Evolutionary conservation across 2,113 vertebrate genomes (phyloP).

Genomic region (Zingel zingel): DNA sequence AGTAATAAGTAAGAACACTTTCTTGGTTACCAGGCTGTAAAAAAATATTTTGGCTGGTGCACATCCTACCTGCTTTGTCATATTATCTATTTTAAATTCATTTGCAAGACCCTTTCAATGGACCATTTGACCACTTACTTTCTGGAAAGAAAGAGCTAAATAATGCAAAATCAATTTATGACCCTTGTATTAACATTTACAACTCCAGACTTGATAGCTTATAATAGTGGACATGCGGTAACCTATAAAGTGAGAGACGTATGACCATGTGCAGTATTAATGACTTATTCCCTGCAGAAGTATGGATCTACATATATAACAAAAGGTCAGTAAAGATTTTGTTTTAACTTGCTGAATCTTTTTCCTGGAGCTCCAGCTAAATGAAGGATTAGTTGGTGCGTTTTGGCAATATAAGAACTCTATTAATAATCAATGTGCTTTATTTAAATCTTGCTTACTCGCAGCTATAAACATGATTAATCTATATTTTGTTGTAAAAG

Average conservation of each 20-base stretch:
- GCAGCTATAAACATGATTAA: slow-evolving; percentile 54
- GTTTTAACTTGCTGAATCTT: slow-evolving; percentile 10
- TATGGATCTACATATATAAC: not conserved
- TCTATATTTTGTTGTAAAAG: slow-evolving; percentile 43
- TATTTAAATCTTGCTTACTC: slow-evolving; percentile 68
- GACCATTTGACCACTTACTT: slow-evolving; percentile 4
- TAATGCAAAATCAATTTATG: slow-evolving; percentile 22
- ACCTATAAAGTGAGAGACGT: slow-evolving; percentile 45
- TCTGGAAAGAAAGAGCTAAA: slow-evolving; percentile 3
- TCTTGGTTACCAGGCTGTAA: slow-evolving; percentile 7
- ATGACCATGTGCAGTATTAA: slow-evolving; percentile 25
- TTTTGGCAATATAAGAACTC: slow-evolving; percentile 36
- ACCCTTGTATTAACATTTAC: slow-evolving; percentile 25
- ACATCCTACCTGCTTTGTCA: not conserved
- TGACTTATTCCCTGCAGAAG: not conserved
- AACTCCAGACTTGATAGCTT: slow-evolving; percentile 15
- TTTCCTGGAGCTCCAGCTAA: slow-evolving; percentile 25
- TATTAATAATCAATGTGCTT: slow-evolving; percentile 43
- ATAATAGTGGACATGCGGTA: slow-evolving; percentile 28
- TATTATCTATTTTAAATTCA: slow-evolving; percentile 23
- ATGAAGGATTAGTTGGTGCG: slow-evolving; percentile 37
- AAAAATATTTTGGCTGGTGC: not conserved
- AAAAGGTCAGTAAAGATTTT: slow-evolving; percentile 31
- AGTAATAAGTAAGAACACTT: not conserved
- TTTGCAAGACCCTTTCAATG: slow-evolving; percentile 9